phyloP scores from a whole-genome alignment of 2,888 invertebrate genomes.

The Chloroclystis v-ata region DNA sequence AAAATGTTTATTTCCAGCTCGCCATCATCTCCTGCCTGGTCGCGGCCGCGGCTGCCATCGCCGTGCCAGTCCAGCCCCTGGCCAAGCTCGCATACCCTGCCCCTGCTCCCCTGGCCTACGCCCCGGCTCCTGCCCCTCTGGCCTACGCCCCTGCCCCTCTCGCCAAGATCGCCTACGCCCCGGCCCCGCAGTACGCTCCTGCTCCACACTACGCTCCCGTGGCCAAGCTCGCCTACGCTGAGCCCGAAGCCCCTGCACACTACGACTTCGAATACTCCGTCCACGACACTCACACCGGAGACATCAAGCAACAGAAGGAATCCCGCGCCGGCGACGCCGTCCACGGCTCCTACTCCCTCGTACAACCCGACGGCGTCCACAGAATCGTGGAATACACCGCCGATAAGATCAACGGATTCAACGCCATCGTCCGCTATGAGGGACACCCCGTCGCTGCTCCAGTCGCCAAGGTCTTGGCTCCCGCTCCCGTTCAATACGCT shows the following conservation, averaged over 20 bases:
- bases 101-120: slow-evolving; percentile 13
- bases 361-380: slow-evolving; percentile 67
- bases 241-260: slow-evolving; percentile 57
- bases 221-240: slow-evolving; percentile 52
- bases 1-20: slow-evolving; percentile 35
- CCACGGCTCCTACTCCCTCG: slow-evolving; percentile 69
- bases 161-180: slow-evolving; percentile 8
- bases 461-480: slow-evolving; percentile 35
- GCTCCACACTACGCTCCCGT: slow-evolving; percentile 39
- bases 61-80: slow-evolving; percentile 38
- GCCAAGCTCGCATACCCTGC: slow-evolving; percentile 28
- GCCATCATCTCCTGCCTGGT: slow-evolving; percentile 43
- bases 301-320: slow-evolving; percentile 70
- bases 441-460: slow-evolving; percentile 49
- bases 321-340: slow-evolving; percentile 62
- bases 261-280: slow-evolving; percentile 70
- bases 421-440: slow-evolving; percentile 67
- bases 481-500: slow-evolving; percentile 32
- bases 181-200: slow-evolving; percentile 7
- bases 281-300: slow-evolving; percentile 63
- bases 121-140: slow-evolving; percentile 17
- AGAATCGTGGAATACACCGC: slow-evolving; percentile 70
- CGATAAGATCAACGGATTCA: slow-evolving; percentile 65
- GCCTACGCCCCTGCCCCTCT: slow-evolving; percentile 12
- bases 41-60: slow-evolving; percentile 46